Evolutionary conservation across 2,888 invertebrate genomes (phyloP), one percentile per base, ranked within the genome.

Genomic region (Callosobruchus maculatus): DNA sequence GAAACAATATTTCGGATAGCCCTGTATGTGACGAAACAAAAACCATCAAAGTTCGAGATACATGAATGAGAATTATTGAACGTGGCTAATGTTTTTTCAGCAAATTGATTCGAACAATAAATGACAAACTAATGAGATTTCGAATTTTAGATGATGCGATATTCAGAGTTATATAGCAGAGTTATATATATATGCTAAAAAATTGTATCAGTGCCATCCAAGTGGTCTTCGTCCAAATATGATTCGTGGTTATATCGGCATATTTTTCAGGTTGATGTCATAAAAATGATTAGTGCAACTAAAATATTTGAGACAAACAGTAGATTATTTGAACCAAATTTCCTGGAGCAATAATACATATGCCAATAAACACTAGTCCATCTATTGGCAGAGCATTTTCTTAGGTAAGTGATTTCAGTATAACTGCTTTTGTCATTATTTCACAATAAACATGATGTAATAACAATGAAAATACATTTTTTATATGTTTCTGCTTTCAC

Each of bases 371-470:
- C 49, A 49, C 49, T 49, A 18, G 1, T 49, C 4, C 49, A 49
- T 18, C 26, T 26, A 18, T 13, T 49, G 7, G 49, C 4, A 49
- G 49, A 49, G 13, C 49, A 49, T 49, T 49, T 49, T 49, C 49
- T 49, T 49, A 49, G 49, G 49, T 49, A 22, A 70, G 21, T 70
- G 22, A 70, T 21, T 7, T 72, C 1, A 21, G 26, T 68, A 26
- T 71, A 69, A 31, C 49, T 20, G 22, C 18, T 69, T 67, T 75
- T 72, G n/a, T n/a, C n/a, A n/a, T n/a, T n/a, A n/a, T n/a, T n/a
- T n/a, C n/a, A n/a, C n/a, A n/a, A n/a, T n/a, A n/a, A n/a, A n/a
- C n/a, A n/a, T n/a, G n/a, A n/a, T n/a, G n/a, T n/a, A n/a, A n/a
- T n/a, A n/a, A n/a, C n/a, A n/a, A n/a, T n/a, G n/a, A n/a, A n/a